These are phyloP conservation scores for Chamaea fasciata DNA, from an alignment of 2,113 vertebrate genomes.

Conservation along the genomic window DNA sequence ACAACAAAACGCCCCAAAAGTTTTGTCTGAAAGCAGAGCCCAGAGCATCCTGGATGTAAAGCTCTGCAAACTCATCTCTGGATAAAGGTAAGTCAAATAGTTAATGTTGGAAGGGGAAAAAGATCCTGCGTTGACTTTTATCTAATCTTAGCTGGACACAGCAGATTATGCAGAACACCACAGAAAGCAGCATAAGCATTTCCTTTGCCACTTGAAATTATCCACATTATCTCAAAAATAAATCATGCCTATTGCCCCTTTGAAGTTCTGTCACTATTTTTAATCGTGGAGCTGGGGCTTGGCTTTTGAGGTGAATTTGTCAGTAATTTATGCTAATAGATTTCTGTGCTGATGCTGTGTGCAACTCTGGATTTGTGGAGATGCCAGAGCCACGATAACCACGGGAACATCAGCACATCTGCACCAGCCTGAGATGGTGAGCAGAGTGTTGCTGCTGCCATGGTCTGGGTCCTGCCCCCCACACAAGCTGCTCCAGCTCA, in stretches of 20 bases:
- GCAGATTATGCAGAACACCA: conserved; percentile 11
- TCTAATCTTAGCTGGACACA: conserved; percentile 42
- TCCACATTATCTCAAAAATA: conserved; percentile 29
- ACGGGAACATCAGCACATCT: neutral
- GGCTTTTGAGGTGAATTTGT: conserved; percentile 1
- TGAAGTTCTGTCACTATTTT: conserved; percentile 49
- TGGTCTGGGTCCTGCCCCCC: neutral
- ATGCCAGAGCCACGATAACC: neutral
- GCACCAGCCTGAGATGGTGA: fast-evolving
- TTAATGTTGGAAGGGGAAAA: neutral
- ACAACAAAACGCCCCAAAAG: fast-evolving
- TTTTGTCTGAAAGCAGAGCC: neutral
- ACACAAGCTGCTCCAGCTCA: neutral
- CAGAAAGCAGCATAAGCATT: conserved; percentile 34
- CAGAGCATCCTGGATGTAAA: fast-evolving
- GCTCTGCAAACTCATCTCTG: neutral
- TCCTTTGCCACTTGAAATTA: conserved; percentile 5
- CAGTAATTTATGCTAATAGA: conserved; percentile 46
- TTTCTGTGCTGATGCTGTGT: neutral
- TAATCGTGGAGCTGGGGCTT: neutral
- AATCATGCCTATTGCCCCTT: conserved; percentile 40
- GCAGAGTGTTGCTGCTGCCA: neutral
- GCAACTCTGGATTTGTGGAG: neutral
- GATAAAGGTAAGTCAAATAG: neutral
- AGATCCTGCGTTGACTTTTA: neutral